Evolutionary conservation across 2,888 invertebrate species (phyloP), one percentile per base, ranked within the genome.

Genomic region (Poecilus cupreus): DNA sequence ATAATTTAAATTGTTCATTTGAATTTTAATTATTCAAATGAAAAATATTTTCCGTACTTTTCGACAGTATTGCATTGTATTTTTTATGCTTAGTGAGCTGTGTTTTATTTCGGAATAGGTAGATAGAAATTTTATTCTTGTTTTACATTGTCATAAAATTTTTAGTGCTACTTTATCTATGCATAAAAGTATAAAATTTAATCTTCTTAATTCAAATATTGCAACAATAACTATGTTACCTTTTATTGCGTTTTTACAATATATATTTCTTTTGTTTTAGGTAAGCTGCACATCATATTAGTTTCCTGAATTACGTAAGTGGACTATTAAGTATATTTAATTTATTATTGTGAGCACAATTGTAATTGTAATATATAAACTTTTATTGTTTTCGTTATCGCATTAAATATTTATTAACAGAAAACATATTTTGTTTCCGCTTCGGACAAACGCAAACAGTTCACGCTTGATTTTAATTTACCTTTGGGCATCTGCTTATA

Each of bases 321-420:
- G n/a, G n/a, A n/a, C n/a, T n/a, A n/a, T n/a, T n/a, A n/a, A n/a
- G n/a, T n/a, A n/a, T n/a, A n/a, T n/a, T n/a, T n/a, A 32, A 32
- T 32, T 32, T 32, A 32, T 32, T 32, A 32, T 32, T 32, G 6
- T 32, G 32, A n/a, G n/a, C n/a, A n/a, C n/a, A n/a, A n/a, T n/a
- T n/a, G n/a, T n/a, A n/a, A n/a, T n/a, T n/a, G n/a, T n/a, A n/a
- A n/a, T n/a, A n/a, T n/a, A 32, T 32, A 8, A 43, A 43, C 43
- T 43, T 43, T 43, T 43, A 43, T 43, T 43, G 13, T 43, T 13
- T 3, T 43, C 43, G 3, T 4, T 43, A n/a, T 32, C 5, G 8
- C 8, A 49, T 49, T 49, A n/a, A 49, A 22, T 54, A 54, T 54
- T 54, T 54, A 54, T 22, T 11, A 54, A 54, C 20, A 54, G 49